phyloP scores from a whole-genome alignment of 35 echinoderm and acorn worm species.

The Apostichopus parvimensis region DNA sequence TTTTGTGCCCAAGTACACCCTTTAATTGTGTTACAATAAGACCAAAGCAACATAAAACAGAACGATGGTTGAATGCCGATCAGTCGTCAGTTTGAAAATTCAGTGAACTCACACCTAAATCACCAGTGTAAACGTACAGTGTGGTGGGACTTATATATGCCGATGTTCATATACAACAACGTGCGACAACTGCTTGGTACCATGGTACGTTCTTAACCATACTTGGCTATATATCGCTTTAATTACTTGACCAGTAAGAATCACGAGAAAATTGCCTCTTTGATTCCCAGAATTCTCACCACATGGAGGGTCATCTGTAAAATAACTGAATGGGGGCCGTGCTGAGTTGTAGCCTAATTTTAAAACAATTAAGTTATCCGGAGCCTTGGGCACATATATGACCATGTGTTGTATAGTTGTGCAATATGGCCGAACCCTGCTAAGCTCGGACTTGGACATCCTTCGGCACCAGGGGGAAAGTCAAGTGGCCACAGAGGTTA shows the following conservation, averaged over 20 bases:
- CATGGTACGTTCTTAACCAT: no score
- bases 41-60: no score
- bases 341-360: slow-evolving; percentile 4
- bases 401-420: background rate
- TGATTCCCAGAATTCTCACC: slow-evolving; percentile 28
- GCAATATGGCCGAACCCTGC: background rate
- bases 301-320: slow-evolving; percentile 3
- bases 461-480: background rate
- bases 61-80: no score
- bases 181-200: no score
- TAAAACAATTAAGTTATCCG: background rate
- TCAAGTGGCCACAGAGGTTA: background rate
- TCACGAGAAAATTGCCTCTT: background rate
- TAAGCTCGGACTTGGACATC: background rate
- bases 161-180: no score
- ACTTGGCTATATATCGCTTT: background rate
- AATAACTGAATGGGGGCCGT: background rate
- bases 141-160: no score
- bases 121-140: no score
- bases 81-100: no score
- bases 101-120: no score
- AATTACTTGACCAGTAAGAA: background rate
- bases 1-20: no score
- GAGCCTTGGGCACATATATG: background rate
- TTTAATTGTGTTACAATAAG: no score